A percentile compares a stretch with the other conserved stretches of the same genome.
Evolutionary conservation across 2,113 vertebrate genomes (phyloP).

Genomic region (Lagopus muta): DNA sequence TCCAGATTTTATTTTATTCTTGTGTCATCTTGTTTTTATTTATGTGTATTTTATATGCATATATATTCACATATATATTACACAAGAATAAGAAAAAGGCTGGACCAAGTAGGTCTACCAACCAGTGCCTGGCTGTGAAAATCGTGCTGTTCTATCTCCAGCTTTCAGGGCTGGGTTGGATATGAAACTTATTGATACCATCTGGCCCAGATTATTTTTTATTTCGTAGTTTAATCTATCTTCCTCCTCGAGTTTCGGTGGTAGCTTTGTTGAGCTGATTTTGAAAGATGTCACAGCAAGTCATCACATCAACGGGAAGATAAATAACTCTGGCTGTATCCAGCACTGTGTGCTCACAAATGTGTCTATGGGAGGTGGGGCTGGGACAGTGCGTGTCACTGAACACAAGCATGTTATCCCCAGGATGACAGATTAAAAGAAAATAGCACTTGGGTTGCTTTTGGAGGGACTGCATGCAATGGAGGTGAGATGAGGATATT

Average conservation of each 20-base stretch:
- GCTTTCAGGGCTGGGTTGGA: neutral
- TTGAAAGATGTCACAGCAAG: slow-evolving; percentile 14
- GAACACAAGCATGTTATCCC: neutral
- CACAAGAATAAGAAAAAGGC: neutral
- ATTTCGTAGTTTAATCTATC: slow-evolving; percentile 24
- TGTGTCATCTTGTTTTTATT: neutral
- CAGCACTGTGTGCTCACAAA: neutral
- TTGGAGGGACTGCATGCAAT: neutral
- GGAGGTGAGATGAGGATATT: neutral
- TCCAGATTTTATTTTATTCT: neutral
- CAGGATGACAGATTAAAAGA: neutral
- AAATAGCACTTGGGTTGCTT: neutral
- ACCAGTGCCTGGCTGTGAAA: neutral
- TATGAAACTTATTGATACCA: neutral
- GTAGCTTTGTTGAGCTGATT: slow-evolving; percentile 33
- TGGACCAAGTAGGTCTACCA: neutral
- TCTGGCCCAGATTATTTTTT: slow-evolving; percentile 24
- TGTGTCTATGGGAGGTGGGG: neutral
- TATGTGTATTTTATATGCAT: neutral
- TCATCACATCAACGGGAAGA: neutral
- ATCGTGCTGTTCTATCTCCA: neutral
- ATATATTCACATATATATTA: neutral
- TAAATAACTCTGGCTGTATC: neutral
- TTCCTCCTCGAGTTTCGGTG: neutral
- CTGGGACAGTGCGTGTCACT: neutral